A percentile compares a stretch with the other conserved stretches of the same genome.
These are phyloP conservation scores for Amitus sp. DNA, from an alignment of 2,888 invertebrate genomes.

Conservation along the genomic window DNA sequence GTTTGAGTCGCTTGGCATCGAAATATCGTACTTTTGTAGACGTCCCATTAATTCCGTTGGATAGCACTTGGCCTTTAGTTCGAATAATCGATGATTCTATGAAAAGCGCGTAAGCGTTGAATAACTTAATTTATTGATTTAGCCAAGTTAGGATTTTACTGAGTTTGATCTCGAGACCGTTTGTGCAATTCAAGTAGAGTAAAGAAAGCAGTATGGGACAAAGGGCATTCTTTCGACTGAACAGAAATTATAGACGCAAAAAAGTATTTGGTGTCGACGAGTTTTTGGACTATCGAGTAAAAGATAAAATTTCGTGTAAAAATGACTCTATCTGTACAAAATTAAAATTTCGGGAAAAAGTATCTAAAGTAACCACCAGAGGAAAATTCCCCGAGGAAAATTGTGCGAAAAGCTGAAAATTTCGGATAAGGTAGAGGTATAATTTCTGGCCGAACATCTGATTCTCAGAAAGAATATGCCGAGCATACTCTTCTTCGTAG, in stretches of 20 bases:
- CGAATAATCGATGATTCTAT: too few relatives aligned
- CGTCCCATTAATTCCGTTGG: too few relatives aligned
- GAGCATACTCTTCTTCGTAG: constrained; percentile 43
- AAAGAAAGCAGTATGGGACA: constrained; percentile 42
- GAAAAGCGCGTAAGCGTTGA: too few relatives aligned
- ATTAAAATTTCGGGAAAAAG: constrained; percentile 28
- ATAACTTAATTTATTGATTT: constrained; percentile 5
- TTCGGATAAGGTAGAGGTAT: constrained; percentile 9
- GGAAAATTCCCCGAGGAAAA: neutral
- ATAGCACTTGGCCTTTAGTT: too few relatives aligned
- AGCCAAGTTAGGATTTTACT: constrained; percentile 13
- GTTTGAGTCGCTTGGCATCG: too few relatives aligned
- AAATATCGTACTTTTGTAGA: too few relatives aligned
- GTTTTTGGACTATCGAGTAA: neutral
- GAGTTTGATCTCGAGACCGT: constrained; percentile 53
- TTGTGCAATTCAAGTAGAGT: constrained; percentile 54
- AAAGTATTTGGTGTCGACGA: constrained; percentile 8
- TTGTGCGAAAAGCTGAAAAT: neutral
- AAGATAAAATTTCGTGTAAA: constrained; percentile 1
- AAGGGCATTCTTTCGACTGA: constrained; percentile 41
- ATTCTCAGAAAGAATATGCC: constrained; percentile 39
- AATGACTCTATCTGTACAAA: neutral
- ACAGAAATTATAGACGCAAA: constrained; percentile 34
- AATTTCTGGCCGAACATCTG: constrained; percentile 35
- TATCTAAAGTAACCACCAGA: constrained; percentile 8